Evolutionary conservation across 2,113 vertebrate genomes (phyloP).

Genomic region (Pteropus alecto): DNA sequence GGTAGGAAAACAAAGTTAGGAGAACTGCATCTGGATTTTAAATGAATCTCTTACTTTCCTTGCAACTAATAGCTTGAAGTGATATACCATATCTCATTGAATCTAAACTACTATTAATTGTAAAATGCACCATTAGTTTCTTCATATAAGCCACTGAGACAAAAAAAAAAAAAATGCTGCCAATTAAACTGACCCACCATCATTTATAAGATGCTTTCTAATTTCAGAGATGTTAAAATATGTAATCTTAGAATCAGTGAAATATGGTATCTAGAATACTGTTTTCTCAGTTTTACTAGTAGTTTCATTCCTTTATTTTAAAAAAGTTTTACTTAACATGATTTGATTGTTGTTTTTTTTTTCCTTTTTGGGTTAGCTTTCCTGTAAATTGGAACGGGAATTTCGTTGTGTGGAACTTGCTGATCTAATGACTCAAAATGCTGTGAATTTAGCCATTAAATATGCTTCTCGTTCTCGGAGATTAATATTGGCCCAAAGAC

Average conservation of each 20-base stretch:
- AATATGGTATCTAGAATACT: background rate
- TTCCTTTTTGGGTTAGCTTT: constrained; percentile 85
- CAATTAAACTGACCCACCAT: background rate
- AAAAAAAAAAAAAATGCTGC: background rate
- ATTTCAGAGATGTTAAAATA: constrained; percentile 5
- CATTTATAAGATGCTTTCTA: background rate
- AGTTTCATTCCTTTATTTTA: background rate
- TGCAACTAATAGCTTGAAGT: background rate
- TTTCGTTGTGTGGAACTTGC: constrained; percentile 96
- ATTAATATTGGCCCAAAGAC: constrained; percentile 91
- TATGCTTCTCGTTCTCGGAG: constrained; percentile 93
- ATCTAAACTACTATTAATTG: background rate
- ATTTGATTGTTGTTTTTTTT: background rate
- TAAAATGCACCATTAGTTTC: constrained; percentile 1
- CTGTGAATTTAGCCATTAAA: constrained; percentile 91
- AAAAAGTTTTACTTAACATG: background rate
- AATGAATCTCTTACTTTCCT: background rate
- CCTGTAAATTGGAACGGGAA: constrained; percentile 95
- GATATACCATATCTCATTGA: background rate
- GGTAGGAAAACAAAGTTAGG: background rate
- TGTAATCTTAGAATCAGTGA: background rate
- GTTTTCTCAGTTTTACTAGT: background rate
- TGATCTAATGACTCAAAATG: constrained; percentile 92
- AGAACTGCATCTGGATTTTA: constrained; percentile 17
- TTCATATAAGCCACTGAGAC: background rate